Conservation (phyloP, 2,113 vertebrate genomes). For the Crocuta crocuta region DNA sequence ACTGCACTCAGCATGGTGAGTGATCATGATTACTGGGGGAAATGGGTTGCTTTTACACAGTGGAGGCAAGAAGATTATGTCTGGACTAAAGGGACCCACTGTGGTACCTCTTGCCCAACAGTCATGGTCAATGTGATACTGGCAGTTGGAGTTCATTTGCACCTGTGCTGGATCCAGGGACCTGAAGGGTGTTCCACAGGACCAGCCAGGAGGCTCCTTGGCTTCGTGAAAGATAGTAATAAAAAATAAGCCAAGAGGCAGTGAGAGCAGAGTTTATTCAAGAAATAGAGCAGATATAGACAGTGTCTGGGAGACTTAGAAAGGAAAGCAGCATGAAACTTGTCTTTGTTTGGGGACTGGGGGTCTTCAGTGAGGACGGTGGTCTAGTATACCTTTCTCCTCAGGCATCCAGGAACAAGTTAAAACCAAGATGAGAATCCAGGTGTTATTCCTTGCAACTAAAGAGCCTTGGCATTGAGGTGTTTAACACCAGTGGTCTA, state of each 20-base stretch:
- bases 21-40: neutral
- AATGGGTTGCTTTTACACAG: neutral
- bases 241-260: neutral
- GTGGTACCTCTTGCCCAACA: neutral
- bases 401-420: neutral
- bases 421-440: neutral
- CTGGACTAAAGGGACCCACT: neutral
- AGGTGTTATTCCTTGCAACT: neutral
- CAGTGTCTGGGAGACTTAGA: neutral
- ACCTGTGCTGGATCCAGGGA: too few species aligned
- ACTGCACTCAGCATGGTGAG: neutral
- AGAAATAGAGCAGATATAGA: neutral
- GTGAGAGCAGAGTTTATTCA: neutral
- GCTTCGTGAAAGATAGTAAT: neutral
- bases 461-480: neutral
- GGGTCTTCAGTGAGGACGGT: neutral
- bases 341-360: neutral
- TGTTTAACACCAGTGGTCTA: neutral
- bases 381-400: neutral
- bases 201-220: neutral
- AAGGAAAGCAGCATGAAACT: neutral
- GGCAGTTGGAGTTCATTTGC: neutral
- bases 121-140: neutral
- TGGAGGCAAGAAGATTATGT: neutral
- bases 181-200: neutral